Evolutionary conservation across 2,888 invertebrate genomes (phyloP).

Genomic region (Steromphala cineraria): DNA sequence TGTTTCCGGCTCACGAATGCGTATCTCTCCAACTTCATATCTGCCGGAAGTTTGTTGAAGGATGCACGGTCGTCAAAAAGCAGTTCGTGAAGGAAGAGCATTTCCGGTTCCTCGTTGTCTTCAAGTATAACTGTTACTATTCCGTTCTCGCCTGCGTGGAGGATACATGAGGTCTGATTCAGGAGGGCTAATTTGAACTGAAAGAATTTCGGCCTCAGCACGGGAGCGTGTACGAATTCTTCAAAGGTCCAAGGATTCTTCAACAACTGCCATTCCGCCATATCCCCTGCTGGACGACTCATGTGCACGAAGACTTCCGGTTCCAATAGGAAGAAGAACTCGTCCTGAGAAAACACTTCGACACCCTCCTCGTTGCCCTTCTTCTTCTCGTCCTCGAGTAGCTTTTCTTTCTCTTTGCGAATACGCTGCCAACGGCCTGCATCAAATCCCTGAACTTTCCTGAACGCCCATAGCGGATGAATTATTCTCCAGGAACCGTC

Average conservation of each 20-base stretch:
- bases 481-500: constrained; percentile 47
- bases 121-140: constrained; percentile 34
- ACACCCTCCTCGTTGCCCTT: constrained; percentile 19
- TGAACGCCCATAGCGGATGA: constrained; percentile 52
- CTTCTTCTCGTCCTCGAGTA: background rate
- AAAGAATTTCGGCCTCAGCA: constrained; percentile 39
- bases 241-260: constrained; percentile 34
- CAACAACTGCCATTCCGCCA: constrained; percentile 41
- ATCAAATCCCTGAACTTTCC: constrained; percentile 29
- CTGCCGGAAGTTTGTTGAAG: constrained; percentile 2
- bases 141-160: constrained; percentile 33
- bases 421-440: constrained; percentile 34
- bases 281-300: constrained; percentile 42
- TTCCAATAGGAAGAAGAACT: constrained; percentile 44
- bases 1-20: constrained; percentile 28
- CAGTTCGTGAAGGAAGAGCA: constrained; percentile 37
- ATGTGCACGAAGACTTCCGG: constrained; percentile 43
- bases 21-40: constrained; percentile 25
- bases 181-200: constrained; percentile 30
- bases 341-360: constrained; percentile 32
- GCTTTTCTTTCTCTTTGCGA: constrained; percentile 22
- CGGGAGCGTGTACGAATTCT: constrained; percentile 34
- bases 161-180: constrained; percentile 36
- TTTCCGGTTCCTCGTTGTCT: constrained; percentile 21
- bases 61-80: constrained; percentile 28